Conservation (phyloP, 2,888 invertebrate genomes). For the Eupeodes luniger region DNA sequence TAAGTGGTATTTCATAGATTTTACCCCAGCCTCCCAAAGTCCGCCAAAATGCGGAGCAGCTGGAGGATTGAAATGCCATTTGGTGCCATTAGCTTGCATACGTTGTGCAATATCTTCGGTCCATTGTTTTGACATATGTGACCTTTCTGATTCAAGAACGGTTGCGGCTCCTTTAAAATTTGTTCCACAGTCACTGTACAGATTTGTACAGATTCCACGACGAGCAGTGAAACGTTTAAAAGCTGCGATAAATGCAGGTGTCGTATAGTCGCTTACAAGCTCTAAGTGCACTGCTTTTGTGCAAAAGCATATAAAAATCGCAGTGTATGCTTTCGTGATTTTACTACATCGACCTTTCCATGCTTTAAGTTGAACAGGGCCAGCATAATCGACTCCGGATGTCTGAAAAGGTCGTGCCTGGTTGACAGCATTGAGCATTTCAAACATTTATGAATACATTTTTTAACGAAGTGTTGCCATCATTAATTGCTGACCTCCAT, state of each 20-base stretch:
- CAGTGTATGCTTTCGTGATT: conserved; percentile 51
- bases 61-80: conserved; percentile 37
- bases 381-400: conserved; percentile 51
- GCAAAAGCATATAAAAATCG: conserved; percentile 53
- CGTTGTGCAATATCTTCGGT: conserved; percentile 11
- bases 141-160: conserved; percentile 4
- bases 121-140: conserved; percentile 19
- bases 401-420: conserved; percentile 46
- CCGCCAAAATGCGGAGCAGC: conserved; percentile 42
- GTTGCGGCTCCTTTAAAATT: conserved; percentile 51
- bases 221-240: conserved; percentile 50
- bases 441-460: too few relatives aligned
- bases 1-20: conserved; percentile 28
- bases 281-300: conserved; percentile 65
- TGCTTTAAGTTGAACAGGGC: conserved; percentile 33
- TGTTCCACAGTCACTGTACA: conserved; percentile 52
- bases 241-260: conserved; percentile 39
- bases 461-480: too few relatives aligned
- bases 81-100: conserved; percentile 29
- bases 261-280: conserved; percentile 38
- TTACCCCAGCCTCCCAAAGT: conserved; percentile 18
- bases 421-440: not conserved
- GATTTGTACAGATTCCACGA: conserved; percentile 40
- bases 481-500: too few relatives aligned
- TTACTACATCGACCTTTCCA: conserved; percentile 20